Percentiles rank a stretch among this genome's conserved stretches.
These are phyloP conservation scores for Pygocentrus nattereri DNA, from an alignment of 2,797 vertebrate species.

Conservation along the genomic window DNA sequence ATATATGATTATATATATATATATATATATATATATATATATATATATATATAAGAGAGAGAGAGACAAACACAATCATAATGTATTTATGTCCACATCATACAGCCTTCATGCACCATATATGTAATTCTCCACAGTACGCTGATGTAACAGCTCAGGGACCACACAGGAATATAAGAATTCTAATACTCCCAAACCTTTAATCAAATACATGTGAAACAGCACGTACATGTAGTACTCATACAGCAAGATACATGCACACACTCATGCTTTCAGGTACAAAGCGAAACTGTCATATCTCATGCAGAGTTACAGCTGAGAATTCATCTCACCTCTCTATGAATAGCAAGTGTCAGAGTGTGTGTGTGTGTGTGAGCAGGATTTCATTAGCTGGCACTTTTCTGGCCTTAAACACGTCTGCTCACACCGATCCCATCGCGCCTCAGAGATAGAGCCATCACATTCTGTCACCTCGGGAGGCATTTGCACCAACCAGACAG, in stretches of 20 bases:
- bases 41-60: too few relatives aligned
- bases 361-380: not conserved
- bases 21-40: too few relatives aligned
- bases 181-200: not conserved
- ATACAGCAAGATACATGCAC: not conserved
- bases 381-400: constrained; percentile 39
- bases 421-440: constrained; percentile 37
- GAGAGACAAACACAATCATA: too few relatives aligned
- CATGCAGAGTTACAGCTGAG: not conserved
- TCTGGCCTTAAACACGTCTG: constrained; percentile 36
- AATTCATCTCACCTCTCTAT: constrained; percentile 22
- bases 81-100: too few relatives aligned
- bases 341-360: constrained; percentile 41
- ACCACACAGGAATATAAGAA: not conserved
- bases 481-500: constrained; percentile 32
- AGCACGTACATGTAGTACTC: not conserved
- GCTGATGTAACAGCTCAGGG: not conserved
- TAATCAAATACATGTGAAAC: not conserved
- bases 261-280: not conserved
- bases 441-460: constrained; percentile 27
- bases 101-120: too few relatives aligned
- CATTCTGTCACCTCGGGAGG: constrained; percentile 55
- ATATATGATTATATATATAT: too few relatives aligned
- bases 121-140: too few relatives aligned
- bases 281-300: constrained; percentile 9